A percentile compares a stretch with the other conserved stretches of the same genome.
phyloP scores from a whole-genome alignment of 2,888 invertebrate species.

The Noctua janthe region DNA sequence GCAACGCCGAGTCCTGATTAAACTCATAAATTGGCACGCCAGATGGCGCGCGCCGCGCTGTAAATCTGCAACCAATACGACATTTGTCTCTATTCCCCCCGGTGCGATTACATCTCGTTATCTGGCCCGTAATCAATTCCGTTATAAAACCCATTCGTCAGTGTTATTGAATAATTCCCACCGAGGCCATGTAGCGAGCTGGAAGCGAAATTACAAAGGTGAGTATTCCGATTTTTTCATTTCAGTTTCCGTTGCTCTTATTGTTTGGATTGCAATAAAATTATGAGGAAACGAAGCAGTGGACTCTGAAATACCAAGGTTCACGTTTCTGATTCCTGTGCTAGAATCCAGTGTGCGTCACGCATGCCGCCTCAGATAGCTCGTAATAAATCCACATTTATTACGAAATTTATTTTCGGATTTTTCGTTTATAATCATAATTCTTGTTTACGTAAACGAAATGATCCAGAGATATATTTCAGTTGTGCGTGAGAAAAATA shows the following conservation, averaged over 20 bases:
- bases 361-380: conserved; percentile 53
- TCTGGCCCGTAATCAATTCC: conserved; percentile 73
- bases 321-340: conserved; percentile 47
- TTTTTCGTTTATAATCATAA: conserved; percentile 50
- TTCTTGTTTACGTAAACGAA: conserved; percentile 52
- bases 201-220: conserved; percentile 49
- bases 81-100: conserved; percentile 87
- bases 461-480: conserved; percentile 48
- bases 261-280: conserved; percentile 22
- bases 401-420: conserved; percentile 51
- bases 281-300: conserved; percentile 41
- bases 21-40: conserved; percentile 88
- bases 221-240: conserved; percentile 52
- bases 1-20: conserved; percentile 81
- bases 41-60: conserved; percentile 86
- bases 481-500: conserved; percentile 25
- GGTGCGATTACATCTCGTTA: conserved; percentile 78
- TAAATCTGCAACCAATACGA: conserved; percentile 88
- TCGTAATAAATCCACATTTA: conserved; percentile 61
- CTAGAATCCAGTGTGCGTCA: conserved; percentile 51
- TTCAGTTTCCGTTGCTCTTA: conserved; percentile 52
- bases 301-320: conserved; percentile 46
- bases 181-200: conserved; percentile 44
- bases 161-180: conserved; percentile 71
- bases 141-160: conserved; percentile 71